phyloP scores from a whole-genome alignment of 2,888 invertebrate species.

The Ichneumoninae sp. region DNA sequence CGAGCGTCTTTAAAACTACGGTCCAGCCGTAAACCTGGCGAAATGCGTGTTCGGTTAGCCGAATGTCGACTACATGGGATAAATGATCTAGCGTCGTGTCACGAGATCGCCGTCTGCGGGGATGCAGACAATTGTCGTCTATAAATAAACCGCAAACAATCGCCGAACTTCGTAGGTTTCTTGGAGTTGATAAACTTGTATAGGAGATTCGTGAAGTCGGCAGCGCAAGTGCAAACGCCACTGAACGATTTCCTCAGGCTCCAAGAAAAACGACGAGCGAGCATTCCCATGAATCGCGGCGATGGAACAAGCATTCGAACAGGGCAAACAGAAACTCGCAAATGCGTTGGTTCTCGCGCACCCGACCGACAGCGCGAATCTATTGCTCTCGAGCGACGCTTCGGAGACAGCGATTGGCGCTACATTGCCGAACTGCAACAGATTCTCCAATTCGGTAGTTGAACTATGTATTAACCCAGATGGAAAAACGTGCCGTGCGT shows the following conservation, averaged over 20 bases:
- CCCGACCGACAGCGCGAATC: constrained; percentile 46
- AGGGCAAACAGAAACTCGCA: constrained; percentile 48
- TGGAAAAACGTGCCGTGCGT: no score
- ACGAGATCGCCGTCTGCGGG: background rate
- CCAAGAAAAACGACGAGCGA: constrained; percentile 10
- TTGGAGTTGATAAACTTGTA: constrained; percentile 67
- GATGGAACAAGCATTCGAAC: constrained; percentile 49
- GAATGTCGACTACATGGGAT: constrained; percentile 40
- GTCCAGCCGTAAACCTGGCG: no score
- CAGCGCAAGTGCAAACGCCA: constrained; percentile 39
- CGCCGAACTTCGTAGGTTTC: constrained; percentile 64
- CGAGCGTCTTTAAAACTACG: constrained; percentile 8
- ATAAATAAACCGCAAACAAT: constrained; percentile 27
- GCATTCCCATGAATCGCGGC: constrained; percentile 53
- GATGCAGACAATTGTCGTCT: background rate
- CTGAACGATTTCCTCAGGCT: constrained; percentile 13
- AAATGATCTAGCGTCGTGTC: background rate
- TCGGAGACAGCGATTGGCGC: constrained; percentile 61
- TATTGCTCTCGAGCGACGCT: constrained; percentile 64
- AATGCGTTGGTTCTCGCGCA: constrained; percentile 39
- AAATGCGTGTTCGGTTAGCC: no score
- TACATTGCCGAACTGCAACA: constrained; percentile 50
- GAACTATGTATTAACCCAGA: background rate
- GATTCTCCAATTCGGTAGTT: constrained; percentile 26
- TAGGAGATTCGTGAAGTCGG: constrained; percentile 55